phyloP scores from a whole-genome alignment of 2,113 vertebrate genomes.

The Myodes glareolus region DNA sequence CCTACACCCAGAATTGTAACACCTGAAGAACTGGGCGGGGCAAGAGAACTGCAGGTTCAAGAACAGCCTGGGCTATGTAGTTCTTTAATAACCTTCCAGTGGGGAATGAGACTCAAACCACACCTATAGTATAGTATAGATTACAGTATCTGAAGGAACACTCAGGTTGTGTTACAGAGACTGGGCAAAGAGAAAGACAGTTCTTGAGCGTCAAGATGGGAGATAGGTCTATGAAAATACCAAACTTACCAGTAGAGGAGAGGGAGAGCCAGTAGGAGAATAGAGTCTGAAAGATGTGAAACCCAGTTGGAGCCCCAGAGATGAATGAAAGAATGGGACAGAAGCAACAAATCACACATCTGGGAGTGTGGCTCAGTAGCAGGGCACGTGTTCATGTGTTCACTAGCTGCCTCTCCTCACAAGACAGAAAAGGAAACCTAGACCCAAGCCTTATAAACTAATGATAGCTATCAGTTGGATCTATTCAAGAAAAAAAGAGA shows the following conservation, averaged over 20 bases:
- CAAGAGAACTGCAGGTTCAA: neutral
- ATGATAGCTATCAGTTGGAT: neutral
- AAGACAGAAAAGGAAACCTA: neutral
- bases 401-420: neutral
- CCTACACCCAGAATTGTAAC: neutral
- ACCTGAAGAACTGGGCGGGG: neutral
- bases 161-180: neutral
- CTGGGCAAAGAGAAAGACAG: neutral
- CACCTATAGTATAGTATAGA: no score
- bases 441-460: neutral
- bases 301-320: neutral
- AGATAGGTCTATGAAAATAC: neutral
- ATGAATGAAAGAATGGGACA: neutral
- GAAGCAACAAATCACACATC: neutral
- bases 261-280: neutral
- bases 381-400: fast-evolving
- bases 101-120: neutral
- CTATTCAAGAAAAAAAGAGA: neutral
- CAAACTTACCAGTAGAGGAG: neutral
- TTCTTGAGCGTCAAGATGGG: neutral
- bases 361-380: neutral
- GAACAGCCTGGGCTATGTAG: neutral
- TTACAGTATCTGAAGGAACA: neutral
- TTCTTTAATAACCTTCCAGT: neutral
- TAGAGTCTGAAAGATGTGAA: neutral